A percentile compares a stretch with the other conserved stretches of the same genome.
Evolutionary conservation across 2,113 vertebrate genomes (phyloP).

Genomic region (Toxostoma redivivum): DNA sequence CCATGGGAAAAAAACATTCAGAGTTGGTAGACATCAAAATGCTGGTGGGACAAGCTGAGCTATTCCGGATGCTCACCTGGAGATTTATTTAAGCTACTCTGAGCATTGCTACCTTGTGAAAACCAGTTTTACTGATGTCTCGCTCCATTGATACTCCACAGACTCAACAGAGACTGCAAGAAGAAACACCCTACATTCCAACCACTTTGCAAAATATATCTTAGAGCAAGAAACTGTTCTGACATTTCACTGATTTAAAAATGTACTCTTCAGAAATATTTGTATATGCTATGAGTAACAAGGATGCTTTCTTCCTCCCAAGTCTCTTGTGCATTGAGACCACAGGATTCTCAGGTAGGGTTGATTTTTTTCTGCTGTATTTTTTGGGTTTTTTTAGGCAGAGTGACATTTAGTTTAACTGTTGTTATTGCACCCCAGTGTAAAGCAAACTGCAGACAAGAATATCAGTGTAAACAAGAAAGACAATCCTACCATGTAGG

Average conservation of each 20-base stretch:
- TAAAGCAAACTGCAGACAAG: background rate
- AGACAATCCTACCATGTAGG: background rate
- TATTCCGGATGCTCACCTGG: background rate
- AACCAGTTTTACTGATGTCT: background rate
- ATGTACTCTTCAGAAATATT: background rate
- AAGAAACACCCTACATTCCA: background rate
- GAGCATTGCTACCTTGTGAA: background rate
- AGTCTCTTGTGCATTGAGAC: background rate
- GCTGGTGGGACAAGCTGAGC: background rate
- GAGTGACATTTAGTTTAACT: background rate
- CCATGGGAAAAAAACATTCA: background rate
- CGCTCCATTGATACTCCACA: background rate
- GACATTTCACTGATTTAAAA: background rate
- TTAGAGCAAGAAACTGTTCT: background rate
- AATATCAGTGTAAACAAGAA: background rate
- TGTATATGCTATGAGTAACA: background rate
- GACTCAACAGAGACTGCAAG: background rate
- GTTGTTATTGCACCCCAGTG: accelerated
- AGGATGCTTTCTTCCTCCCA: background rate
- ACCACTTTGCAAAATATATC: background rate
- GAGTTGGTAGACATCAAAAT: background rate
- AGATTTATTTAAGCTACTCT: background rate
- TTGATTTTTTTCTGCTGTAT: background rate
- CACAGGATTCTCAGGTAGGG: background rate
- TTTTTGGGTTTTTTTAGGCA: background rate